A percentile compares a stretch with the other conserved stretches of the same genome.
These are phyloP conservation scores for Prionace glauca DNA, from an alignment of 2,797 vertebrate genomes.

Conservation along the genomic window DNA sequence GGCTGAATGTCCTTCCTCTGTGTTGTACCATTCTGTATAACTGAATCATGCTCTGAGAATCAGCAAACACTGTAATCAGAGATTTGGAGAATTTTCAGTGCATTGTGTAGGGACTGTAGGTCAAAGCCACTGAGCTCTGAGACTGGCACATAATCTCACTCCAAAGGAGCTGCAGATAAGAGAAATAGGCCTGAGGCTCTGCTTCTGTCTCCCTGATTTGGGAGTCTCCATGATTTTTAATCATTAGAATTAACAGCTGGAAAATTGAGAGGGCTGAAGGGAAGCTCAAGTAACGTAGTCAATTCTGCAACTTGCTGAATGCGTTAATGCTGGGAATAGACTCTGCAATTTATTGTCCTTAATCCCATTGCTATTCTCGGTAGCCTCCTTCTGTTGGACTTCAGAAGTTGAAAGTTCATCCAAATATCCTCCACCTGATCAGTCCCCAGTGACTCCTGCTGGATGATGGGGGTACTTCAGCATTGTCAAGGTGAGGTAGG, in stretches of 20 bases:
- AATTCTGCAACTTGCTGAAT: not conserved
- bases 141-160: not conserved
- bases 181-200: not conserved
- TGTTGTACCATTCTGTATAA: not conserved
- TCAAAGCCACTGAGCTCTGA: not conserved
- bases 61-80: not conserved
- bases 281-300: not conserved
- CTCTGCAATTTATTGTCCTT: not conserved
- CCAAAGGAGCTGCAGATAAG: not conserved
- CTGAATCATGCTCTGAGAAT: not conserved
- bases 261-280: not conserved
- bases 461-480: not conserved
- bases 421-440: not conserved
- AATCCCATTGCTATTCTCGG: not conserved
- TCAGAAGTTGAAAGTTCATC: not conserved
- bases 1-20: not conserved
- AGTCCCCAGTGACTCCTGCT: not conserved
- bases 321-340: not conserved
- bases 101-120: not conserved
- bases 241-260: not conserved
- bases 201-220: no score
- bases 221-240: not conserved
- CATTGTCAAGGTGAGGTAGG: not conserved
- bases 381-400: not conserved
- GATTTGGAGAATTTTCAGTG: not conserved